phyloP scores from a whole-genome alignment of 2,113 vertebrate species.

The Spilogale gracilis region DNA sequence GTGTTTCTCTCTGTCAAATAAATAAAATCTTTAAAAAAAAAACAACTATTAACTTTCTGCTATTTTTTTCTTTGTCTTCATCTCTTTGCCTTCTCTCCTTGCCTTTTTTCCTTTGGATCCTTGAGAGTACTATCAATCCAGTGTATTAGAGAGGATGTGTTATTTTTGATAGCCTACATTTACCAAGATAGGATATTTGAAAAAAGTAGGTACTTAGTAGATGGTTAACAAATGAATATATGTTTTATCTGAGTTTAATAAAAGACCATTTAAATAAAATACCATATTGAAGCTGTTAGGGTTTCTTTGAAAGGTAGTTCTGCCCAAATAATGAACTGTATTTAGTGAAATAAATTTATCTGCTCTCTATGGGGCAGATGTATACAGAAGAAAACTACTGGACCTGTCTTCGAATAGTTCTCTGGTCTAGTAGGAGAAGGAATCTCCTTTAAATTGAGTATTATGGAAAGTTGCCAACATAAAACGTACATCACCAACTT shows the following conservation, averaged over 20 bases:
- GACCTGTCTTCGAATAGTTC: background rate
- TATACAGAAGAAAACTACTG: conserved; percentile 24
- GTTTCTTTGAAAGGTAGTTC: conserved; percentile 20
- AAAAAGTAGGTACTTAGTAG: conserved; percentile 36
- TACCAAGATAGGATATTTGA: conserved; percentile 32
- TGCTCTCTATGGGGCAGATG: background rate
- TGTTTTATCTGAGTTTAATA: conserved; percentile 66
- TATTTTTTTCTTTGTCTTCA: background rate
- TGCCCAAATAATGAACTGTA: conserved; percentile 34
- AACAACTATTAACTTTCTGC: conserved; percentile 17
- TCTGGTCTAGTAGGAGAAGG: background rate
- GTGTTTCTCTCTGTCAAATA: too few species aligned
- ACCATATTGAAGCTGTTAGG: background rate
- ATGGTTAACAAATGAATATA: conserved; percentile 49
- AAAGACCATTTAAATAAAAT: conserved; percentile 1
- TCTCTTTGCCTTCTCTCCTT: background rate
- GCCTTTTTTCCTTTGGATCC: conserved; percentile 13
- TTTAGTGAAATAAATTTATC: conserved; percentile 1
- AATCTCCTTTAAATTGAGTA: conserved; percentile 18
- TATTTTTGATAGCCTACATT: conserved; percentile 47
- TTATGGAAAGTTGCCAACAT: background rate
- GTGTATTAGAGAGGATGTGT: conserved; percentile 49
- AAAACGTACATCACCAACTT: background rate
- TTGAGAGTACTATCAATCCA: conserved; percentile 51
- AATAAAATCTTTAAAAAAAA: too few species aligned